Evolutionary conservation across 53 echinoderm and acorn worm species (phyloP), one percentile per base, ranked within the genome.

Genomic region (Luidia sarsii): DNA sequence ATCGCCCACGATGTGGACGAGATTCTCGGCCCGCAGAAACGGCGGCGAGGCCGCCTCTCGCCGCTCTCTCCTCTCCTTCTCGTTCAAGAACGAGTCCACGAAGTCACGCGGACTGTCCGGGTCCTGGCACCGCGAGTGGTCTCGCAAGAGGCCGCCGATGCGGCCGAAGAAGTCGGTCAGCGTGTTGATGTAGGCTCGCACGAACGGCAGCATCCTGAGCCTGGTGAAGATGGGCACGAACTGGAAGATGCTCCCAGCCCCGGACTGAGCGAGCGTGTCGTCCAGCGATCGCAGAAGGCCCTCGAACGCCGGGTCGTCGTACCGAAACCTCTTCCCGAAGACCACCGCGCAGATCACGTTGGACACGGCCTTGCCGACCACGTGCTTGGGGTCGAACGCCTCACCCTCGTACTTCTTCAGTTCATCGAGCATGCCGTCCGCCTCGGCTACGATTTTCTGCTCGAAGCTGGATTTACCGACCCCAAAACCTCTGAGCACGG

Each of bases 401-500:
- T 48, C 18, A 4, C 50, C 29, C 6, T 48, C 50, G 11, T 49
- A 18, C 20, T 49, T 70, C 14, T 18, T 27, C 8, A 49, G 24
- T 70, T 49, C 33, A 0, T 48, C 34, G 25, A 70, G 11, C 9
- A 70, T 49, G 29, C 48, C 29, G 3, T 33, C 50, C 2, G 49
- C 50, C 28, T 70, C 70, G 4, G 34, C 27, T 23, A 51, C 48
- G 9, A 70, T 70, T 16, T 50, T 11, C 29, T 70, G 34, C 37
- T 70, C 50, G 11, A 70, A 70, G 28, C 50, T 70, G 11, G 70
- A 70, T 49, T 70, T 70, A 16, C 50, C 70, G 15, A 70, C 70
- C 16, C 70, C 70, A 27, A 70, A 31, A 25, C 34, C 50, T 22
- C 70, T 11, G 1, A 70, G 70, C 7, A 50, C 50, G 14, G 70